Conservation (phyloP, 1,140 invertebrate genomes). For the Trachelipus rathkii region DNA sequence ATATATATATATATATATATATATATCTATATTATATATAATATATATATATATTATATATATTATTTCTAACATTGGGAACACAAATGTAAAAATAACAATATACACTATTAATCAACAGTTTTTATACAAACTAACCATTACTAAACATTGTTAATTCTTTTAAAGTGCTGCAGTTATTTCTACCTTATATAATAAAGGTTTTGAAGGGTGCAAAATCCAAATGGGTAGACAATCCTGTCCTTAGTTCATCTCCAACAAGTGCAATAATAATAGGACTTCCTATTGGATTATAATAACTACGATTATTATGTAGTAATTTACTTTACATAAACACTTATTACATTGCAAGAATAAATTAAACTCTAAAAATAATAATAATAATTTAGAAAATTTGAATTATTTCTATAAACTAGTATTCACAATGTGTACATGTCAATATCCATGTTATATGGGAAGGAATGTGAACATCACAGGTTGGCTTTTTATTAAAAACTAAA, state of each 20-base stretch:
- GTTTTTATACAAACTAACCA: not conserved
- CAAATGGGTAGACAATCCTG: not conserved
- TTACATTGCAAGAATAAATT: not conserved
- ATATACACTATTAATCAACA: not conserved
- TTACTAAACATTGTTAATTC: not conserved
- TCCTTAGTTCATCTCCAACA: not conserved
- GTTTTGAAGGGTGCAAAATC: not conserved
- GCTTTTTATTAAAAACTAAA: conserved; percentile 21
- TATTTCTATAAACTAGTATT: not conserved
- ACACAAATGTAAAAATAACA: conserved; percentile 4
- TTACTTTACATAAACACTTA: not conserved
- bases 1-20: not conserved
- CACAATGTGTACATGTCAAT: not conserved
- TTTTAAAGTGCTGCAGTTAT: not conserved
- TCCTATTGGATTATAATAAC: not conserved
- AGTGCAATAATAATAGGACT: not conserved
- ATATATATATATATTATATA: not conserved
- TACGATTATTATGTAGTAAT: not conserved
- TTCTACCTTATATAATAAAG: not conserved
- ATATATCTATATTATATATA: not conserved
- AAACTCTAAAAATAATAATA: not conserved
- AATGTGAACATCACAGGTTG: conserved; percentile 3
- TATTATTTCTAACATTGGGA: not conserved
- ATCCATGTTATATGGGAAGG: not conserved
- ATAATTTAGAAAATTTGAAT: not conserved